These are phyloP conservation scores for Listrodromus nycthemerus DNA, from an alignment of 2,888 invertebrate genomes.

Conservation along the genomic window DNA sequence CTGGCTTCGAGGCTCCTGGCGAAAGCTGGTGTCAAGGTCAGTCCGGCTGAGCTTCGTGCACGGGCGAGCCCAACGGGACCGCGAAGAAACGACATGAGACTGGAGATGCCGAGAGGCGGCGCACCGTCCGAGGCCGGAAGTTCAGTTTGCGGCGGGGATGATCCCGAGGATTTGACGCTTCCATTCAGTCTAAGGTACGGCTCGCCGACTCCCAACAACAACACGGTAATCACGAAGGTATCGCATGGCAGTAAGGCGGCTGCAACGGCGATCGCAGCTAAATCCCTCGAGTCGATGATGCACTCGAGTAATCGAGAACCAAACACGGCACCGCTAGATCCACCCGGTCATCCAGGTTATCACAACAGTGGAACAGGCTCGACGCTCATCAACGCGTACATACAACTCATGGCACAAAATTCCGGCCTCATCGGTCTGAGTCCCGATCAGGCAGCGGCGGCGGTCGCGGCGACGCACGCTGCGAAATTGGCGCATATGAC, in stretches of 20 bases:
- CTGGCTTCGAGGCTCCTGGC: conserved; percentile 92
- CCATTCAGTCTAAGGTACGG: conserved; percentile 87
- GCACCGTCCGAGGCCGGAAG: conserved; percentile 89
- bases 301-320: conserved; percentile 88
- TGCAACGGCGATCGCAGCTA: conserved; percentile 88
- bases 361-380: conserved; percentile 86
- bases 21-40: conserved; percentile 95
- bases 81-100: conserved; percentile 90
- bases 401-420: conserved; percentile 95
- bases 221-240: conserved; percentile 83
- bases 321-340: conserved; percentile 87
- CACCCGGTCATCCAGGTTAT: conserved; percentile 74
- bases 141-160: conserved; percentile 92
- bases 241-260: conserved; percentile 72
- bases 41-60: conserved; percentile 92
- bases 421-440: conserved; percentile 89
- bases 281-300: conserved; percentile 88
- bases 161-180: conserved; percentile 93
- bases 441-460: conserved; percentile 88
- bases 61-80: conserved; percentile 95
- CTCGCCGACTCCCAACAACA: conserved; percentile 88
- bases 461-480: conserved; percentile 89
- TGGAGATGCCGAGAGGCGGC: conserved; percentile 91
- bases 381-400: conserved; percentile 94
- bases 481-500: conserved; percentile 92